Conservation (phyloP, 2,797 vertebrate species). For the Acipenser oxyrinchus region DNA sequence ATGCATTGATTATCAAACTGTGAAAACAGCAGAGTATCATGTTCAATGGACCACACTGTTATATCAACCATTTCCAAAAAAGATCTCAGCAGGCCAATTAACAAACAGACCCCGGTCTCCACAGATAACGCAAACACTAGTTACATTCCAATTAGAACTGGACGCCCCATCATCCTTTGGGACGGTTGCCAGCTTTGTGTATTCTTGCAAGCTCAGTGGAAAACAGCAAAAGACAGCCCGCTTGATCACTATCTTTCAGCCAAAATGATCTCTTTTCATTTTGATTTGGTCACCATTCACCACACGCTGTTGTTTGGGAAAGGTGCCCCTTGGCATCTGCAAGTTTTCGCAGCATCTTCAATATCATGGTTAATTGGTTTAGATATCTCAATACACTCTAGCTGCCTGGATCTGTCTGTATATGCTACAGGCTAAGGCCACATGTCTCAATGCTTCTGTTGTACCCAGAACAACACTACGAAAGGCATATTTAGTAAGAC, state of each 20-base stretch:
- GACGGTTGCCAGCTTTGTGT: constrained; percentile 15
- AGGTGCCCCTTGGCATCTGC: constrained; percentile 1
- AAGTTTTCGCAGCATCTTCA: not conserved
- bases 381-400: constrained; percentile 1
- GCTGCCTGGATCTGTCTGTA: not conserved
- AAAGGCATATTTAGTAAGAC: no score
- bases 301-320: constrained; percentile 4
- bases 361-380: not conserved
- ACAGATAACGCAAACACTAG: constrained; percentile 36
- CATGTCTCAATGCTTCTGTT: not conserved
- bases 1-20: constrained; percentile 65
- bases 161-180: constrained; percentile 21
- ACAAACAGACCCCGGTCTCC: constrained; percentile 42
- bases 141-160: constrained; percentile 45
- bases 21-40: constrained; percentile 60
- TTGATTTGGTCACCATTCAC: constrained; percentile 10
- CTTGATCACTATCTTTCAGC: not conserved
- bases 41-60: constrained; percentile 49
- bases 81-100: constrained; percentile 59
- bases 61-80: constrained; percentile 46
- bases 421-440: not conserved
- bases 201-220: constrained; percentile 12
- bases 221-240: not conserved
- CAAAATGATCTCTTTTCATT: not conserved
- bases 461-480: not conserved